Percentiles rank a stretch among this genome's conserved stretches.
These are phyloP conservation scores for Gymnothorax reevesii DNA, from an alignment of 2,797 vertebrate genomes.

Conservation along the genomic window DNA sequence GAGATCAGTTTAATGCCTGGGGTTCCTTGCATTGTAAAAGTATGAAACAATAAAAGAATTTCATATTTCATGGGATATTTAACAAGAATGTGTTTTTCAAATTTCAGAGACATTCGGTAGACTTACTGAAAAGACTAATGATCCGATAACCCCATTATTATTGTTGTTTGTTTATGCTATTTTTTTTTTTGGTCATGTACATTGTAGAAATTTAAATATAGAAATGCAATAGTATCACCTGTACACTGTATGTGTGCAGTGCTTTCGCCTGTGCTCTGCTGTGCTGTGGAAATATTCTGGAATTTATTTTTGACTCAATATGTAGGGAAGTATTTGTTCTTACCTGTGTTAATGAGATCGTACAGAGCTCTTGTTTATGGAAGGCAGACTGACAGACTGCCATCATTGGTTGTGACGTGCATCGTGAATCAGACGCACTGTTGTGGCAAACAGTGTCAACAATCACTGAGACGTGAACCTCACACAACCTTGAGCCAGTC, in stretches of 20 bases:
- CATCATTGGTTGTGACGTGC: background rate
- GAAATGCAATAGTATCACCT: background rate
- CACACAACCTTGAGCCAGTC: background rate
- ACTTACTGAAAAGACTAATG: background rate
- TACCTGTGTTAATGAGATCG: background rate
- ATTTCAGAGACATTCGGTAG: background rate
- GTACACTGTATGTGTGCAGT: background rate
- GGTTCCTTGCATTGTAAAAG: slow-evolving; percentile 1
- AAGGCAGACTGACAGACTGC: background rate
- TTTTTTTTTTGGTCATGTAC: no score
- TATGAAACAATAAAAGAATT: background rate
- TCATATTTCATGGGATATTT: background rate
- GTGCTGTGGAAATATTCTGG: background rate
- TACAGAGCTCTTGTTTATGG: background rate
- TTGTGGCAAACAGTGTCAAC: background rate
- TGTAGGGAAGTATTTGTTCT: no score
- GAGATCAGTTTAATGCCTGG: slow-evolving; percentile 69
- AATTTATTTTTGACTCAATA: background rate
- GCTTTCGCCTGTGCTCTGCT: background rate
- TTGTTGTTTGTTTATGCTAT: no score
- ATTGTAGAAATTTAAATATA: no score
- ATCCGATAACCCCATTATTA: background rate
- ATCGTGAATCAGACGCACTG: background rate
- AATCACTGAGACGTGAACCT: background rate
- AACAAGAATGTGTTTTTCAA: slow-evolving; percentile 16